Conservation (phyloP, 2,888 invertebrate genomes). For the Acrobeloides nanus region DNA sequence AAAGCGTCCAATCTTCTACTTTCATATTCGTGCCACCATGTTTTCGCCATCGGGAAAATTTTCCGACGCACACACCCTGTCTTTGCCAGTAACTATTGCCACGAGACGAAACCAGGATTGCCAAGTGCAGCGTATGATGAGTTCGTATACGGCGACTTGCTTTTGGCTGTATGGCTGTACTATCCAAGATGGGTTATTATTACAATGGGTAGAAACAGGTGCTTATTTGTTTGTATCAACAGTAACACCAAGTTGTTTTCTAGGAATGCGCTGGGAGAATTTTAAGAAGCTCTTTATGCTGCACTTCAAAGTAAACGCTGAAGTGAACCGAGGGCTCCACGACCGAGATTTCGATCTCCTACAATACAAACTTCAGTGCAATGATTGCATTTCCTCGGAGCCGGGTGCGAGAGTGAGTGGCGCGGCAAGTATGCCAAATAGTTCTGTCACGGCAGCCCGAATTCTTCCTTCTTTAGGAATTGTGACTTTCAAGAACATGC, state of each 20-base stretch:
- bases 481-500: slow-evolving; percentile 48
- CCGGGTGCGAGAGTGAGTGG: slow-evolving; percentile 33
- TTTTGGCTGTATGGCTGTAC: slow-evolving; percentile 51
- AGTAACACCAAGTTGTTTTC: slow-evolving; percentile 3
- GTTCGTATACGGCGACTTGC: slow-evolving; percentile 51
- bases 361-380: slow-evolving; percentile 47
- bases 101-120: slow-evolving; percentile 52
- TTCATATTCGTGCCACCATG: slow-evolving; percentile 48
- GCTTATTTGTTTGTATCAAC: slow-evolving; percentile 3
- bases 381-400: slow-evolving; percentile 33
- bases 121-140: slow-evolving; percentile 53
- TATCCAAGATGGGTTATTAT: slow-evolving; percentile 41
- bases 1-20: slow-evolving; percentile 51
- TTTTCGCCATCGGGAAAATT: slow-evolving; percentile 42
- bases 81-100: slow-evolving; percentile 49
- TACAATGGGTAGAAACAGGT: slow-evolving; percentile 36
- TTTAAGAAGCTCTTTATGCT: slow-evolving; percentile 49
- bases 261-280: slow-evolving; percentile 45
- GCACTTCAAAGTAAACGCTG: slow-evolving; percentile 48
- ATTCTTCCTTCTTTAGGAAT: slow-evolving; percentile 9
- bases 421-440: slow-evolving; percentile 6
- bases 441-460: background rate
- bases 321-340: slow-evolving; percentile 36
- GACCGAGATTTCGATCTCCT: slow-evolving; percentile 48
- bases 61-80: slow-evolving; percentile 48